phyloP scores from a whole-genome alignment of 2,888 invertebrate species.

The Seira sanloemensis region DNA sequence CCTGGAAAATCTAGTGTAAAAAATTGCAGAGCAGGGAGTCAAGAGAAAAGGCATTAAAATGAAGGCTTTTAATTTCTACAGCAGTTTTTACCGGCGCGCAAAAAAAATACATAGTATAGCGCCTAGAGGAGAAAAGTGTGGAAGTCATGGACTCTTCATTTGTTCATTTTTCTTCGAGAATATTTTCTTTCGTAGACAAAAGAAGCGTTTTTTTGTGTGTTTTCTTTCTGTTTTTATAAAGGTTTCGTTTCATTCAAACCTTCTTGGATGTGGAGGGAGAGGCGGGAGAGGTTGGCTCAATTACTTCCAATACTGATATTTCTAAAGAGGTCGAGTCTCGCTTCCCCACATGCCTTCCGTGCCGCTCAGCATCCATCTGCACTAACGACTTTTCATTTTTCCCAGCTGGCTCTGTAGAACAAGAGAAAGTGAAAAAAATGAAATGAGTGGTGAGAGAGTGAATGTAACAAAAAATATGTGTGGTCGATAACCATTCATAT shows the following conservation, averaged over 20 bases:
- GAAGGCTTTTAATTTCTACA: slow-evolving; percentile 40
- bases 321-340: slow-evolving; percentile 53
- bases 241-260: slow-evolving; percentile 55
- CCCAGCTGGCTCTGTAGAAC: slow-evolving; percentile 46
- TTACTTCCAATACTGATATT: slow-evolving; percentile 71
- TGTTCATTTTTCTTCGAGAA: neutral
- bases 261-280: slow-evolving; percentile 42
- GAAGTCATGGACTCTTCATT: slow-evolving; percentile 57
- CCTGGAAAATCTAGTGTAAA: slow-evolving; percentile 21
- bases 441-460: slow-evolving; percentile 1
- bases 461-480: slow-evolving; percentile 39
- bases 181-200: slow-evolving; percentile 28
- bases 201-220: slow-evolving; percentile 19
- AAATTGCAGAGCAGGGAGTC: slow-evolving; percentile 6
- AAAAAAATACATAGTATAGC: neutral
- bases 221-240: slow-evolving; percentile 50
- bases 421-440: slow-evolving; percentile 22
- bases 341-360: slow-evolving; percentile 44
- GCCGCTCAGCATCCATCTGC: slow-evolving; percentile 47
- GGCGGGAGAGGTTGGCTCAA: slow-evolving; percentile 66
- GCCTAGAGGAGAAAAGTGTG: slow-evolving; percentile 27
- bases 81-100: neutral
- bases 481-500: slow-evolving; percentile 36
- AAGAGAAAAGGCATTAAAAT: slow-evolving; percentile 20
- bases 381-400: slow-evolving; percentile 59